phyloP scores from a whole-genome alignment of 2,113 vertebrate genomes.

The Brienomyrus longianalis region DNA sequence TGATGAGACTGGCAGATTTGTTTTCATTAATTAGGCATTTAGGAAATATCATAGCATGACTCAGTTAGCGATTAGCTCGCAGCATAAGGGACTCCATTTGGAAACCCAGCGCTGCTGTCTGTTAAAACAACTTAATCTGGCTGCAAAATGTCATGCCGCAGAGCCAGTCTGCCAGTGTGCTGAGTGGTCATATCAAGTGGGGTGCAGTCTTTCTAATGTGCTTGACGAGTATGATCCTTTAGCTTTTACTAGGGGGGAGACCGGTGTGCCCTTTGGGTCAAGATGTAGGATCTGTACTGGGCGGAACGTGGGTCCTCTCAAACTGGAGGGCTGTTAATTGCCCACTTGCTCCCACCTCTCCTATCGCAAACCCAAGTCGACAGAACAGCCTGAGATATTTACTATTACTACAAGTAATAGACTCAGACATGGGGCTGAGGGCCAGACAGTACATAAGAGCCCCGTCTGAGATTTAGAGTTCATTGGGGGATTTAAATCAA shows the following conservation, averaged over 20 bases:
- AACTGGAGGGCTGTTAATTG: background rate
- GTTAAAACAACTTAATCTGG: background rate
- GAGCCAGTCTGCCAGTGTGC: background rate
- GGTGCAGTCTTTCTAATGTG: background rate
- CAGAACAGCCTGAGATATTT: background rate
- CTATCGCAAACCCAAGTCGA: background rate
- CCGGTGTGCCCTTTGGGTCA: background rate
- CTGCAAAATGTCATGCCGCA: background rate
- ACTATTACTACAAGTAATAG: background rate
- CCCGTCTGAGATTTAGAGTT: background rate
- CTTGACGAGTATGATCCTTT: background rate
- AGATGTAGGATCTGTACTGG: background rate
- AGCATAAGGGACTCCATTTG: background rate
- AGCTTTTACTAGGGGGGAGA: background rate
- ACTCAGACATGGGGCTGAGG: background rate
- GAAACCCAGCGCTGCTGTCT: background rate
- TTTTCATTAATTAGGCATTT: background rate
- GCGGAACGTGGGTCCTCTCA: background rate
- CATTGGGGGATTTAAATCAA: background rate
- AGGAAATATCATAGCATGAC: slow-evolving; percentile 2
- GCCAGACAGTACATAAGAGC: background rate
- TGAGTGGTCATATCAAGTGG: background rate
- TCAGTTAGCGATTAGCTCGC: background rate
- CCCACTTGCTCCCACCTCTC: background rate
- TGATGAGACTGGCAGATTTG: slow-evolving; percentile 4